Conservation (phyloP, 2,113 vertebrate species). For the Poeciliopsis prolifica region DNA sequence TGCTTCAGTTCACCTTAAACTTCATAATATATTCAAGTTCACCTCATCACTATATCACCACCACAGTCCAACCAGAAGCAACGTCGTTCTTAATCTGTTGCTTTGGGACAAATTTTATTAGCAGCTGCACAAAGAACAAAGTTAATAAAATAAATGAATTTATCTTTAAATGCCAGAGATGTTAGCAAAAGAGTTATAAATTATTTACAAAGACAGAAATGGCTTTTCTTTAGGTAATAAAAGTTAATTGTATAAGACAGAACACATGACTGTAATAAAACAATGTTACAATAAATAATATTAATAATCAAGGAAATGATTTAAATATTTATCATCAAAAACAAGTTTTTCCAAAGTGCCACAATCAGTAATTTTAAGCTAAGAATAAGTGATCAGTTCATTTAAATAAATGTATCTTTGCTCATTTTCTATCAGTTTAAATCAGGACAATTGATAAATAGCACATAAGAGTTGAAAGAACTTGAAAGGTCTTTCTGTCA, state of each 20-base stretch:
- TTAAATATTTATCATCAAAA: background rate
- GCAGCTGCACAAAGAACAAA: background rate
- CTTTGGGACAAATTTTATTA: too few relatives aligned
- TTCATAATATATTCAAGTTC: too few relatives aligned
- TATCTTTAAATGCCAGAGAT: background rate
- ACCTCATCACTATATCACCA: too few relatives aligned
- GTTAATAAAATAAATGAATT: background rate
- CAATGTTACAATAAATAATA: background rate
- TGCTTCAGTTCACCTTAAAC: background rate
- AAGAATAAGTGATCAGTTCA: too few relatives aligned
- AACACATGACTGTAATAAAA: background rate
- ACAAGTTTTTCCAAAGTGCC: background rate
- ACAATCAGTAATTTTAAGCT: too few relatives aligned
- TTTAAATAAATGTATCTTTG: too few relatives aligned
- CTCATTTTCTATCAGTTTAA: background rate
- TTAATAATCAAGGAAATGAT: too few relatives aligned
- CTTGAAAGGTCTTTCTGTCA: background rate
- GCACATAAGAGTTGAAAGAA: background rate
- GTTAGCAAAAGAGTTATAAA: background rate
- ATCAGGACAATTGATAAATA: background rate
- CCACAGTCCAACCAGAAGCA: too few relatives aligned
- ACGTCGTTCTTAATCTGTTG: too few relatives aligned
- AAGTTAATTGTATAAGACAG: background rate
- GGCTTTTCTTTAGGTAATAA: background rate
- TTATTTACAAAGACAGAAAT: background rate